Evolutionary conservation across 2,888 invertebrate genomes (phyloP).

Genomic region (Acleris emargana): DNA sequence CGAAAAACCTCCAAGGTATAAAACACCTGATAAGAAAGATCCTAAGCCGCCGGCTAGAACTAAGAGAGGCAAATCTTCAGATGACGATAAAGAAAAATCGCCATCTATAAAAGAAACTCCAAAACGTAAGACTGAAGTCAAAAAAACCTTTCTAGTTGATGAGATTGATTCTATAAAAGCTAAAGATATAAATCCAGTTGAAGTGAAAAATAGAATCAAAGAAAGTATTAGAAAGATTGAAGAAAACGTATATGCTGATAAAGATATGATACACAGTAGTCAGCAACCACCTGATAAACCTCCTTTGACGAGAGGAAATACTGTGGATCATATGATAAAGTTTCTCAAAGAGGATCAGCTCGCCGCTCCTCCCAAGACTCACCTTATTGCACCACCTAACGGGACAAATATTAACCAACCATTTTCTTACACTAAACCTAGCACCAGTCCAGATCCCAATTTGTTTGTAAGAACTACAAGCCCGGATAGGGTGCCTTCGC

Average conservation of each 20-base stretch:
- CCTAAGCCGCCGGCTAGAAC: constrained; percentile 69
- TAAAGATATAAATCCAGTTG: constrained; percentile 56
- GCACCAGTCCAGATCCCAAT: constrained; percentile 80
- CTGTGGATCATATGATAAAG: constrained; percentile 91
- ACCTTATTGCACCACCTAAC: constrained; percentile 85
- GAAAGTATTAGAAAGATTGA: constrained; percentile 78
- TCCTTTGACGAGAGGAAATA: constrained; percentile 87
- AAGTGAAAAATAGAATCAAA: constrained; percentile 79
- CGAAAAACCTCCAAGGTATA: constrained; percentile 75
- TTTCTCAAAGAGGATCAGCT: constrained; percentile 88
- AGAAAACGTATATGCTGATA: constrained; percentile 76
- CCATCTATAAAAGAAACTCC: constrained; percentile 70
- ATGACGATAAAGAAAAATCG: constrained; percentile 64
- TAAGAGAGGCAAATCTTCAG: constrained; percentile 69
- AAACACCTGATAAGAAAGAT: constrained; percentile 68
- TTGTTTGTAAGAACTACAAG: constrained; percentile 73
- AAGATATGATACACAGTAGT: constrained; percentile 89
- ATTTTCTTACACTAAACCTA: constrained; percentile 90
- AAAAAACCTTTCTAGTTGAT: constrained; percentile 67
- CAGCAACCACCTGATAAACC: constrained; percentile 88
- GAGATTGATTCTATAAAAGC: constrained; percentile 66
- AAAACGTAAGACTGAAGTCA: constrained; percentile 70
- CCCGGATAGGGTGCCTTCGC: constrained; percentile 73
- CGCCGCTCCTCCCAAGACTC: constrained; percentile 86
- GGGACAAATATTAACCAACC: constrained; percentile 90